Conservation (phyloP, 35 echinoderm and acorn worm species). For the Diadema setosum region DNA sequence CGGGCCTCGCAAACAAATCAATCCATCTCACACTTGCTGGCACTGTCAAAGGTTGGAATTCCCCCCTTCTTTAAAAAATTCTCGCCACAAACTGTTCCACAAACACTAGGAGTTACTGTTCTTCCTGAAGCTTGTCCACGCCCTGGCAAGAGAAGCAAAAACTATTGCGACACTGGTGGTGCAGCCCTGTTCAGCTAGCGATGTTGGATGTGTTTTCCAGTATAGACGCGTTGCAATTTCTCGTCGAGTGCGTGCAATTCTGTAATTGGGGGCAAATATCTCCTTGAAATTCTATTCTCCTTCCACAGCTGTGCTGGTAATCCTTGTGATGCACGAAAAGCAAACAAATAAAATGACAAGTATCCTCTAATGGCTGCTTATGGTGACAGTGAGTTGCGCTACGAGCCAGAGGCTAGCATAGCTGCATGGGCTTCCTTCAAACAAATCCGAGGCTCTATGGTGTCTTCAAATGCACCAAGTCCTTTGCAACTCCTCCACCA, state of each 20-base stretch:
- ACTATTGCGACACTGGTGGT: neutral
- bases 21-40: neutral
- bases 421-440: slow-evolving; percentile 20
- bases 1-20: neutral
- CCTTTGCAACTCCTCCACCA: neutral
- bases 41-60: neutral
- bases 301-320: slow-evolving; percentile 4
- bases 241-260: neutral
- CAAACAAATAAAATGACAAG: neutral
- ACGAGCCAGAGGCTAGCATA: slow-evolving; percentile 6
- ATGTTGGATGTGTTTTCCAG: too few relatives aligned
- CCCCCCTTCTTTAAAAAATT: too few relatives aligned
- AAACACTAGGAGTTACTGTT: neutral
- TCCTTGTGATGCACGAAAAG: slow-evolving; percentile 7
- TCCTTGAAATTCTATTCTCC: neutral
- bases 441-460: neutral
- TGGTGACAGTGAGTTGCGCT: neutral
- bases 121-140: slow-evolving; percentile 1
- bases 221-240: neutral
- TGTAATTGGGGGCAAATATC: too few relatives aligned
- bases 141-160: slow-evolving; percentile 30
- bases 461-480: slow-evolving; percentile 1
- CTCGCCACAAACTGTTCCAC: neutral
- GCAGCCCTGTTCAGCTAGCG: neutral
- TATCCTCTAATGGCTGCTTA: neutral